Evolutionary conservation across 2,888 invertebrate genomes (phyloP), one percentile per base, ranked within the genome.

Genomic region (Drosophila prostipennis): DNA sequence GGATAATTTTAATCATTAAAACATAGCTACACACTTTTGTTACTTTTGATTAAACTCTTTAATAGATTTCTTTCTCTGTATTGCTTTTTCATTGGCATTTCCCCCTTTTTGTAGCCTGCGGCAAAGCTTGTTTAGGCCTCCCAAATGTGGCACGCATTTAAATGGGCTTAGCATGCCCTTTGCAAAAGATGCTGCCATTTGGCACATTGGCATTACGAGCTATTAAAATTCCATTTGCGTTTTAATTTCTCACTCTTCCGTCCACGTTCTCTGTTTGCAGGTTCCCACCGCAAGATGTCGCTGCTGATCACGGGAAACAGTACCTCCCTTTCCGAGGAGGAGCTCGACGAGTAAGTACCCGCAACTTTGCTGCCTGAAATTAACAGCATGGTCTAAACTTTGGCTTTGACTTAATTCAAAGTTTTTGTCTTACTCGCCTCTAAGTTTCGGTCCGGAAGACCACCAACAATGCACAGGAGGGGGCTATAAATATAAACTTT

Each of bases 291-390:
- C 68, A 89, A 74, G 59, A 90, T 90, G 90, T 90, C 90, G 59
- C 74, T 89, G 68, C 72, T 89, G 69, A 72, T 85, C 42, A 54
- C 80, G 55, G 87, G 79, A 61, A 92, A 89, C 75, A 92, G 91
- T 76, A 82, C 89, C 61, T 94, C 95, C 73, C 93, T 95, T 88
- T 94, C 94, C 73, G 95, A 95, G 80, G 95, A 95, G 89, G 94
- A 95, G 76, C 92, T 94, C 71, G 95, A 95, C 89, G 95, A 95
- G 95, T 95, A 92, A 95, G 95, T 95, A 92, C 14, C 45, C 26
- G 4, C 14, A 51, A 56, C 39, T 65, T 61, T 39, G 11, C 13
- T 13, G 53, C 42, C 55, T 55, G 48, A 64, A 72, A 76, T 67
- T 49, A 76, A 57, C 53, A 67, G 69, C 68, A 45, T 42, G 72